Evolutionary conservation across 2,888 invertebrate genomes (phyloP).

Genomic region (Trichogramma dendrolimi): DNA sequence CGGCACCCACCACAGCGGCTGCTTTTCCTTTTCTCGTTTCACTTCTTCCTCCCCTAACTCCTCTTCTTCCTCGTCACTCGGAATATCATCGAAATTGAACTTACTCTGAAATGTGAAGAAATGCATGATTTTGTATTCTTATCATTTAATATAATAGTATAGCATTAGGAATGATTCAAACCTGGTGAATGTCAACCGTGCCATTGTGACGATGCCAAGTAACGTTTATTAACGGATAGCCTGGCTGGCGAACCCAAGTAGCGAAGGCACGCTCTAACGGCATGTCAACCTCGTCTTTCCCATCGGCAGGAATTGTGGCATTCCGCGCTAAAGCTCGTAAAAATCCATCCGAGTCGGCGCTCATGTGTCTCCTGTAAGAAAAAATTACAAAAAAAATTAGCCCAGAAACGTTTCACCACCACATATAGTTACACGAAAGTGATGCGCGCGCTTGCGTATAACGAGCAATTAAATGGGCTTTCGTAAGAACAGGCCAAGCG

Average conservation of each 20-base stretch:
- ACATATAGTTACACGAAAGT: too few species aligned
- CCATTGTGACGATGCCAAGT: constrained; percentile 37
- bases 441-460: background rate
- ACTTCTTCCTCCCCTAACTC: constrained; percentile 4
- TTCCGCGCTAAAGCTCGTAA: constrained; percentile 33
- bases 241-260: constrained; percentile 41
- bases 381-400: background rate
- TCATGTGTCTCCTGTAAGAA: constrained; percentile 35
- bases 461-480: background rate
- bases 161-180: constrained; percentile 22
- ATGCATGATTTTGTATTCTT: constrained; percentile 2
- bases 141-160: background rate
- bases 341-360: constrained; percentile 36
- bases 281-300: constrained; percentile 24
- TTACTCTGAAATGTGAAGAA: constrained; percentile 10
- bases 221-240: constrained; percentile 46
- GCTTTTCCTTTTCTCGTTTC: background rate
- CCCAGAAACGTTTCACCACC: too few species aligned
- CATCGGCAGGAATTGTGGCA: background rate
- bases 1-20: constrained; percentile 41
- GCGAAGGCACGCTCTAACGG: constrained; percentile 36
- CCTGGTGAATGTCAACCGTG: constrained; percentile 39
- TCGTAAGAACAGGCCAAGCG: background rate
- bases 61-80: constrained; percentile 7
- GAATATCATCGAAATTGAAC: constrained; percentile 19